Base-by-base conservation (phyloP, 2,113 vertebrate genomes). In the Osmerus mordax region DNA sequence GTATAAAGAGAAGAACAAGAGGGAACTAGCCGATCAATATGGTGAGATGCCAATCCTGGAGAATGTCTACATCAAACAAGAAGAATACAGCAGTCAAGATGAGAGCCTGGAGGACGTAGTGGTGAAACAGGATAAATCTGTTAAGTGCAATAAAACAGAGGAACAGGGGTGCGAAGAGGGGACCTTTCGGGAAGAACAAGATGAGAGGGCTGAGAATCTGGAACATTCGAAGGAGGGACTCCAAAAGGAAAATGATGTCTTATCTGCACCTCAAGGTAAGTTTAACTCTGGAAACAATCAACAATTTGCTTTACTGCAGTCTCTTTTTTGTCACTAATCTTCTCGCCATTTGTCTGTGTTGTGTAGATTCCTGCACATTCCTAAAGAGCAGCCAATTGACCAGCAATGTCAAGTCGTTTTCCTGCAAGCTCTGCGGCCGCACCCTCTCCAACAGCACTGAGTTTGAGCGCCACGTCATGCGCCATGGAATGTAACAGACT, bases 361-460 rank as follows among this genome's bases (percentile, higher is more conserved):
- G 3, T 56, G 25, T 63, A 63, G 61, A 63, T 63, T 25, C 61
- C 15, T 18, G 12, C 25, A 1, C 86, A 84, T 78, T 73, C 77
- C 81, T 89, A 89, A 84, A n/a, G 82, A 79, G 76, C 73, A 81
- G 58, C 81, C 86, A 89, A 78, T 86, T 87, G 9, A 71, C 59
- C 47, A 53, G 77, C 71, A 83, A 82, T 78, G 96, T 93, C 81
- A 98, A 95, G 69, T 94, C 96, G 41, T 94, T 97, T 82, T 95
- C 96, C 0, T 99, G 97, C 1, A 96, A 99, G 88, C 99, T 99
- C 90, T 99, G 97, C 6, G 97, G 97, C 56, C 94, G 97, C 70
- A 94, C 94, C 0, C 98, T 99, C 86, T 92, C 93, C 18, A 94
- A 95, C 87, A 94, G 93, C 85, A 89, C 92, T 0, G 96, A 99